These are phyloP conservation scores for Agrochola macilenta DNA, from an alignment of 2,888 invertebrate genomes.

Conservation along the genomic window DNA sequence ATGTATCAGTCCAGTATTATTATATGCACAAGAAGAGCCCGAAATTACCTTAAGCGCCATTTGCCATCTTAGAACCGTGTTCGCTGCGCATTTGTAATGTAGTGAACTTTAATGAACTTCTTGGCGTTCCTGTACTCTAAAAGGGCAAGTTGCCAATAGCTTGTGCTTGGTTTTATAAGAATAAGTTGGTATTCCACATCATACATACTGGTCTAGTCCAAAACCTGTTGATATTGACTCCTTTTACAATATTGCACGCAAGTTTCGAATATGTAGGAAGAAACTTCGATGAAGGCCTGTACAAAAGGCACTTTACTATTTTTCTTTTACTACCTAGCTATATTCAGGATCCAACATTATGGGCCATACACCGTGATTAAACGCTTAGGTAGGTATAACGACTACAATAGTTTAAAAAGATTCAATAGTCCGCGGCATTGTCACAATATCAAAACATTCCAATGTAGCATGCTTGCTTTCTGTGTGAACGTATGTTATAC, in stretches of 20 bases:
- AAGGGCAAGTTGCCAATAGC: slow-evolving; percentile 35
- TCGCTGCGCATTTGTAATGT: neutral
- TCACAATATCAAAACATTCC: slow-evolving; percentile 36
- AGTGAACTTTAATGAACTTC: slow-evolving; percentile 24
- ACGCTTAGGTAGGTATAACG: neutral
- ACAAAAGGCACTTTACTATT: neutral
- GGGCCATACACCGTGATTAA: neutral
- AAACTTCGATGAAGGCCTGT: neutral
- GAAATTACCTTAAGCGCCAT: neutral
- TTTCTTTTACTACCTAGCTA: neutral
- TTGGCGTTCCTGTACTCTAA: slow-evolving; percentile 17
- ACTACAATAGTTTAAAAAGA: slow-evolving; percentile 17
- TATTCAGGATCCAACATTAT: neutral
- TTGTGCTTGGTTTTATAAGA: slow-evolving; percentile 11
- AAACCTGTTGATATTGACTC: slow-evolving; percentile 30
- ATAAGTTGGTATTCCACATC: slow-evolving; percentile 28
- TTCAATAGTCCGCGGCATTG: slow-evolving; percentile 3
- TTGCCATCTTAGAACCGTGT: neutral
- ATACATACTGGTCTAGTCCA: slow-evolving; percentile 19
- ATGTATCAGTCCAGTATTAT: neutral
- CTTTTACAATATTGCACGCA: slow-evolving; percentile 14
- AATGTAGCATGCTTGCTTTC: slow-evolving; percentile 15
- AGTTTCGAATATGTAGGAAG: slow-evolving; percentile 14
- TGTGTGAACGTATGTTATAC: slow-evolving; percentile 19
- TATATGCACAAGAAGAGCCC: neutral